phyloP scores from a whole-genome alignment of 30 jellyfish, hydroid and myxozoan genomes.

The Hydra vulgaris region DNA sequence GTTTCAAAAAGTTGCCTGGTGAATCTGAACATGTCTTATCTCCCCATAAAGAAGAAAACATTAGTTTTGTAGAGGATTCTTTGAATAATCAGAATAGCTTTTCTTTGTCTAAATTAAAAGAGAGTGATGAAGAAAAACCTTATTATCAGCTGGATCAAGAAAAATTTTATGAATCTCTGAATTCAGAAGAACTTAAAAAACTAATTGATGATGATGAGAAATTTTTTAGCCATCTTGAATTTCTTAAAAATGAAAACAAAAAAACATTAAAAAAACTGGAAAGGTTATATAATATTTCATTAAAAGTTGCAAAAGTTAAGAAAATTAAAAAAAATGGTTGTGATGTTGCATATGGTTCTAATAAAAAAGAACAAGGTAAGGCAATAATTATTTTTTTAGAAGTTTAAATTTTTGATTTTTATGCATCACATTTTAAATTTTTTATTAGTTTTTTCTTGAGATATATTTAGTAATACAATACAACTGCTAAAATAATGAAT shows the following conservation, averaged over 20 bases:
- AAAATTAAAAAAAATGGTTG: neutral
- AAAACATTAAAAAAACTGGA: conserved; percentile 63
- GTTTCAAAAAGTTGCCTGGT: neutral
- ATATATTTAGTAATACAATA: too few relatives aligned
- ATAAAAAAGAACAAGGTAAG: neutral
- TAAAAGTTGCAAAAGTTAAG: neutral
- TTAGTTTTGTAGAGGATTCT: neutral
- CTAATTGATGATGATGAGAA: conserved; percentile 60
- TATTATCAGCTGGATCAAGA: neutral
- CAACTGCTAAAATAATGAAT: too few relatives aligned
- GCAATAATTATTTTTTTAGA: too few relatives aligned
- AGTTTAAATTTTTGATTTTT: too few relatives aligned
- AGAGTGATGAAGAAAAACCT: neutral
- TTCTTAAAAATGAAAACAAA: conserved; percentile 62
- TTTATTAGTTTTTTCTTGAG: too few relatives aligned
- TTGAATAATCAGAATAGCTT: neutral
- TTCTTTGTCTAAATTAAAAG: neutral
- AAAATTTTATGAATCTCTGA: conserved; percentile 1
- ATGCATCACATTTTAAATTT: too few relatives aligned
- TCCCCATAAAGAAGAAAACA: neutral
- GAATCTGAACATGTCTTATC: neutral
- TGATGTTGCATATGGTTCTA: neutral
- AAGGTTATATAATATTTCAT: conserved; percentile 23
- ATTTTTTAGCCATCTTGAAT: conserved; percentile 59
- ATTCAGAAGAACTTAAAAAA: conserved; percentile 29